phyloP scores from a whole-genome alignment of 2,888 invertebrate genomes.

The Cantharis nigra region DNA sequence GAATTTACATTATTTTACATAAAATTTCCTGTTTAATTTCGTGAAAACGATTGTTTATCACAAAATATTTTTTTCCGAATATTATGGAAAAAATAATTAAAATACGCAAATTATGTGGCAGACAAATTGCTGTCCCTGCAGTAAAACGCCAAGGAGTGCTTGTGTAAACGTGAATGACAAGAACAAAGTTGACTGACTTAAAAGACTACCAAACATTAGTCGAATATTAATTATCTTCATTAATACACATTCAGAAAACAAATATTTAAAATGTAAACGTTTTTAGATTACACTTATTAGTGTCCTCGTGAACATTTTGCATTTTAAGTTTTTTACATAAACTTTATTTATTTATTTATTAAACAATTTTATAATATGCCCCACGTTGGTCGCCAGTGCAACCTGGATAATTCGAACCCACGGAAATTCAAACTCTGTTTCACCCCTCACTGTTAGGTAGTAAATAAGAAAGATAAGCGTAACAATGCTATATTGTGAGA shows the following conservation, averaged over 20 bases:
- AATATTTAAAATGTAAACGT: conserved; percentile 3
- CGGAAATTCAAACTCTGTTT: no score
- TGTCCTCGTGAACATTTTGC: not conserved
- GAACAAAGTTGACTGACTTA: conserved; percentile 13
- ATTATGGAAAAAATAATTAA: conserved; percentile 23
- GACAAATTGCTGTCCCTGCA: conserved; percentile 25
- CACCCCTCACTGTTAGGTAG: no score
- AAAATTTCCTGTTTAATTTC: not conserved
- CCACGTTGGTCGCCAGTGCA: not conserved
- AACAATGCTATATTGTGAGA: no score
- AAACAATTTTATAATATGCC: not conserved
- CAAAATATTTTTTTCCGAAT: not conserved
- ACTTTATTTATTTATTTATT: not conserved
- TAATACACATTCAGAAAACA: conserved; percentile 1
- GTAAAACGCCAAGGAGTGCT: conserved; percentile 23
- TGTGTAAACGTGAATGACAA: conserved; percentile 24
- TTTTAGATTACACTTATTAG: not conserved
- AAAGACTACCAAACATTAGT: conserved; percentile 15
- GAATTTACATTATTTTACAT: not conserved
- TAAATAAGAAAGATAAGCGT: no score
- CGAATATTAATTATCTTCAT: conserved; percentile 18
- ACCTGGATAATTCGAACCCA: no score
- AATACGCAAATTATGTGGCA: conserved; percentile 23
- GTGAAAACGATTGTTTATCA: not conserved
- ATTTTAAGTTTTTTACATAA: not conserved